A percentile compares a stretch with the other conserved stretches of the same genome.
phyloP scores from a whole-genome alignment of 2,888 invertebrate species.

The Caprella mutica region DNA sequence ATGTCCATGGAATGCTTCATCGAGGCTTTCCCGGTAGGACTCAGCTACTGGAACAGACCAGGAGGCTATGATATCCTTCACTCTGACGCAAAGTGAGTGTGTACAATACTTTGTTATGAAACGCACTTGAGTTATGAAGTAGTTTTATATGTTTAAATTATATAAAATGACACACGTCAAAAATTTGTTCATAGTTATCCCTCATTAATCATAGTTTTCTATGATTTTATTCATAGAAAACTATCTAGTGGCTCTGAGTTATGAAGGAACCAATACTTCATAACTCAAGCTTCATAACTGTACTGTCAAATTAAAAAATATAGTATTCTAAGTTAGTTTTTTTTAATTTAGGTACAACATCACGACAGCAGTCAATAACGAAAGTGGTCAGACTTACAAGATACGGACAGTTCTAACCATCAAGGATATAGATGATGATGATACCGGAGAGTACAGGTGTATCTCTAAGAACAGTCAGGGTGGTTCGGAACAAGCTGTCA shows the following conservation, averaged over 20 bases:
- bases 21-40: slow-evolving; percentile 30
- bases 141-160: no score
- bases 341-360: slow-evolving; percentile 27
- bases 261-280: no score
- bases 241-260: no score
- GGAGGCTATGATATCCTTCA: slow-evolving; percentile 30
- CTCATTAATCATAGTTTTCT: no score
- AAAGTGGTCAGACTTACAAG: slow-evolving; percentile 24
- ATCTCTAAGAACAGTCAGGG: slow-evolving; percentile 34
- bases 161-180: no score
- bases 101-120: no score
- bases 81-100: slow-evolving; percentile 25
- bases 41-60: slow-evolving; percentile 33
- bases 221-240: no score
- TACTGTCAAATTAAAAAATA: no score
- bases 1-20: slow-evolving; percentile 30
- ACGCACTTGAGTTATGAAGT: no score
- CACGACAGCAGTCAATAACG: slow-evolving; percentile 13
- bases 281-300: background rate
- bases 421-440: slow-evolving; percentile 12
- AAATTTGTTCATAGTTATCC: no score
- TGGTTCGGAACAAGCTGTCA: slow-evolving; percentile 30
- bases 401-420: slow-evolving; percentile 30
- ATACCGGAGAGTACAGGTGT: slow-evolving; percentile 32
- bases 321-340: no score